phyloP scores from a whole-genome alignment of 2,797 vertebrate species.

The Alcedo quadribrachys region DNA sequence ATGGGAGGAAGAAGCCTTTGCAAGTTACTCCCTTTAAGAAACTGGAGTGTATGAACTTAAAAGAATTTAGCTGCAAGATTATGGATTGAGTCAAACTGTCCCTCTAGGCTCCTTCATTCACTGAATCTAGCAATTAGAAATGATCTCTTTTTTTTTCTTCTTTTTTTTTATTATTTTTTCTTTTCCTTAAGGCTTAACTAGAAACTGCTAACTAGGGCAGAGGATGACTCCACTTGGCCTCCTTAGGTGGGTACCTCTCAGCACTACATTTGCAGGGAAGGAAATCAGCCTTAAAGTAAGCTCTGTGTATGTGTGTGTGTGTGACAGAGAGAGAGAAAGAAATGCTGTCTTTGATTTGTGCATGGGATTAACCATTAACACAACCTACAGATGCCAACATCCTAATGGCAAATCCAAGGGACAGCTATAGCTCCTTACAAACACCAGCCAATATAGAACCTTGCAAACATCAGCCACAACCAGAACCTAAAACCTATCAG shows the following conservation, averaged over 20 bases:
- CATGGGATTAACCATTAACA: neutral
- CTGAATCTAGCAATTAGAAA: neutral
- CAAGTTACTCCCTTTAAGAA: neutral
- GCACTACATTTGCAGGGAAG: neutral
- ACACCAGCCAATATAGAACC: neutral
- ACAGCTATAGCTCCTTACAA: neutral
- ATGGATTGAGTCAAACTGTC: neutral
- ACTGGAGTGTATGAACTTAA: neutral
- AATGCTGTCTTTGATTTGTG: neutral
- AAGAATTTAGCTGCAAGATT: neutral
- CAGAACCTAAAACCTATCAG: neutral
- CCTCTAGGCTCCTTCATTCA: neutral
- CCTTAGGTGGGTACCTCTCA: neutral
- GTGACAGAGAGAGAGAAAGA: too few relatives aligned
- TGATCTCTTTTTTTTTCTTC: neutral
- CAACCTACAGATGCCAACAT: neutral
- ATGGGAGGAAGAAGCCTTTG: neutral
- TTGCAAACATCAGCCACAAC: neutral
- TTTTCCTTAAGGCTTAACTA: neutral
- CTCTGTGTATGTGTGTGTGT: fast-evolving
- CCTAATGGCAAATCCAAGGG: neutral
- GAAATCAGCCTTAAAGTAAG: neutral
- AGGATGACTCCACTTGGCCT: neutral
- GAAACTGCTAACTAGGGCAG: conserved; percentile 10
- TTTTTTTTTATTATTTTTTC: too few relatives aligned